Evolutionary conservation across 2,797 vertebrate genomes (phyloP).

Genomic region (Zenarchopterus dispar): DNA sequence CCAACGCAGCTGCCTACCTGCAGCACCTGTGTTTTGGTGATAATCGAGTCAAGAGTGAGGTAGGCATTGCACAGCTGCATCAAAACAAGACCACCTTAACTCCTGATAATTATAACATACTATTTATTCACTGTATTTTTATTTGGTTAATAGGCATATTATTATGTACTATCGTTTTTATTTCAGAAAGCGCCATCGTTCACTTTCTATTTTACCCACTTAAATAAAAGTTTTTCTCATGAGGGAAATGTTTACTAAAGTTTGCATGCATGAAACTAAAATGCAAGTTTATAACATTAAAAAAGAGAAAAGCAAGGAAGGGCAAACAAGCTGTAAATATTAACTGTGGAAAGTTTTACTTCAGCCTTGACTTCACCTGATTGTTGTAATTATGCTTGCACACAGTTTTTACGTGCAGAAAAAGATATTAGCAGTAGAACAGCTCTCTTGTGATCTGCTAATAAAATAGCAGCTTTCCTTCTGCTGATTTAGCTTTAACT

Average conservation of each 20-base stretch:
- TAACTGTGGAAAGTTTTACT: neutral
- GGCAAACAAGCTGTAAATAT: neutral
- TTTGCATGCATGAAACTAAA: neutral
- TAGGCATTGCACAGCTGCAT: conserved; percentile 57
- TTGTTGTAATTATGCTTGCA: neutral
- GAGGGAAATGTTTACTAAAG: too few species aligned
- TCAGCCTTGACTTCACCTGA: neutral
- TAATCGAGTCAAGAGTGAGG: conserved; percentile 92
- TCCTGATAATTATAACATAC: too few species aligned
- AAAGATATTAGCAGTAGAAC: neutral
- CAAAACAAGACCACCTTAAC: neutral
- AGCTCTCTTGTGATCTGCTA: conserved; percentile 1
- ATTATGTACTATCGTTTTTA: neutral
- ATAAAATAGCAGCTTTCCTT: neutral
- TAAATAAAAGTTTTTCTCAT: too few species aligned
- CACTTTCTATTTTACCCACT: too few species aligned
- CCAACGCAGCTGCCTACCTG: conserved; percentile 95
- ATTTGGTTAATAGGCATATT: neutral
- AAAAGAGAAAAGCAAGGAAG: conserved; percentile 9
- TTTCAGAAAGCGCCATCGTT: too few species aligned
- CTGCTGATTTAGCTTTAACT: too few species aligned
- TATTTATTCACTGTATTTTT: neutral
- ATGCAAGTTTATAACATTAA: neutral
- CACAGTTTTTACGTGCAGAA: neutral
- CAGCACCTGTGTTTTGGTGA: conserved; percentile 98